A percentile compares a stretch with the other conserved stretches of the same genome.
Evolutionary conservation across 1,140 invertebrate genomes (phyloP).

Genomic region (Coenobita brevimanus): DNA sequence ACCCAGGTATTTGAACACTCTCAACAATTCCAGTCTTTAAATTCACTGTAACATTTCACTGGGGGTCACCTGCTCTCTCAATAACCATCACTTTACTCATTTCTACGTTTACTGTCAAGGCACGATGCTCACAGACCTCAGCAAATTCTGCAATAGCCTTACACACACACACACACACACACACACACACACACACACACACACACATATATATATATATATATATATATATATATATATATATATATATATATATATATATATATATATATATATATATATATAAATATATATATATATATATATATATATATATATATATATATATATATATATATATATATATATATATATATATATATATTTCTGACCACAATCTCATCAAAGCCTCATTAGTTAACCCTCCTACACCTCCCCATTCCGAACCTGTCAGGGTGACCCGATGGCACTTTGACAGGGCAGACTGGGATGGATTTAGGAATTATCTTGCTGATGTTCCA

Average conservation of each 20-base stretch:
- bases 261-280: constrained; percentile 46
- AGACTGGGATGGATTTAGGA: no score
- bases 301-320: constrained; percentile 51
- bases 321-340: constrained; percentile 54
- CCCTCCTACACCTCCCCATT: no score
- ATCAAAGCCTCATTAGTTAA: no score
- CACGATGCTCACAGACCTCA: background rate
- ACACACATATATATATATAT: constrained; percentile 31
- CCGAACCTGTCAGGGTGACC: no score
- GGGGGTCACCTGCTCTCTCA: no score
- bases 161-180: background rate
- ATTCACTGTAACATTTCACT: no score
- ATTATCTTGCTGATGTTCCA: no score
- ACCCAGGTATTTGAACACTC: no score
- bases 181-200: background rate
- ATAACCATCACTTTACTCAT: no score
- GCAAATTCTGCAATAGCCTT: background rate
- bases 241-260: constrained; percentile 48
- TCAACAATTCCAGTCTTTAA: no score
- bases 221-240: constrained; percentile 47
- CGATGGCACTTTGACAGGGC: no score
- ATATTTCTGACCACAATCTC: no score
- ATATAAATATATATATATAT: constrained; percentile 43
- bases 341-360: constrained; percentile 52
- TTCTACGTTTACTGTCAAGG: background rate